phyloP scores from a whole-genome alignment of 2,113 vertebrate species.

The Ondatra zibethicus region DNA sequence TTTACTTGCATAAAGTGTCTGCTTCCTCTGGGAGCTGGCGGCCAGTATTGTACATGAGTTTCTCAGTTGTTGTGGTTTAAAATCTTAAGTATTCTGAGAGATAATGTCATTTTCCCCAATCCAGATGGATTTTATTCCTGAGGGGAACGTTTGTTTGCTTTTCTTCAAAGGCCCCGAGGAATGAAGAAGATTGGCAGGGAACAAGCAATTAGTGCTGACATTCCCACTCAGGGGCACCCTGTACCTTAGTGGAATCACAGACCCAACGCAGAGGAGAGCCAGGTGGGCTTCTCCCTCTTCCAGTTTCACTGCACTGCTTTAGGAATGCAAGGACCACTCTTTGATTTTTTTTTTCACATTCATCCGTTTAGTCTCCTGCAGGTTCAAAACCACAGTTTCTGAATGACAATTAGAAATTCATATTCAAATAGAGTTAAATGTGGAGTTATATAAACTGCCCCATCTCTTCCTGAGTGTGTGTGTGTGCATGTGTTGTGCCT shows the following conservation, averaged over 20 bases:
- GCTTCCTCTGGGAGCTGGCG: constrained; percentile 52
- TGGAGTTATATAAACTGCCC: not conserved
- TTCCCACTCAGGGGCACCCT: constrained; percentile 46
- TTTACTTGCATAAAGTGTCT: not conserved
- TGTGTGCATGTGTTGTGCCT: no score
- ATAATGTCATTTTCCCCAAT: constrained; percentile 58
- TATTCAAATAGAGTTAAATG: constrained; percentile 8
- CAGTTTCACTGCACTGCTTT: constrained; percentile 4
- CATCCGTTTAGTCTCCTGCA: not conserved
- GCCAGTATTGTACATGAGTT: constrained; percentile 51
- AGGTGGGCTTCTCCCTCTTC: constrained; percentile 52
- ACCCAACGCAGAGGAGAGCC: not conserved
- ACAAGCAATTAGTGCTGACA: constrained; percentile 62
- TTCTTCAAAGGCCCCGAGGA: constrained; percentile 68
- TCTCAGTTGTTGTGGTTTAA: constrained; percentile 40
- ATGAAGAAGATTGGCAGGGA: constrained; percentile 58
- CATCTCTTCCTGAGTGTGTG: not conserved
- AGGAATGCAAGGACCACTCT: not conserved
- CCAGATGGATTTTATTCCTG: constrained; percentile 70
- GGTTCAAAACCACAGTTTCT: not conserved
- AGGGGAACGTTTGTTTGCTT: constrained; percentile 53
- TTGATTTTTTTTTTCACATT: constrained; percentile 34
- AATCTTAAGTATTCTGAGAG: constrained; percentile 51
- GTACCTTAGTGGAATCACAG: constrained; percentile 43
- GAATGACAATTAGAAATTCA: not conserved